Evolutionary conservation across 2,888 invertebrate species (phyloP), one percentile per base, ranked within the genome.

Genomic region (Drosophila vallismaia): DNA sequence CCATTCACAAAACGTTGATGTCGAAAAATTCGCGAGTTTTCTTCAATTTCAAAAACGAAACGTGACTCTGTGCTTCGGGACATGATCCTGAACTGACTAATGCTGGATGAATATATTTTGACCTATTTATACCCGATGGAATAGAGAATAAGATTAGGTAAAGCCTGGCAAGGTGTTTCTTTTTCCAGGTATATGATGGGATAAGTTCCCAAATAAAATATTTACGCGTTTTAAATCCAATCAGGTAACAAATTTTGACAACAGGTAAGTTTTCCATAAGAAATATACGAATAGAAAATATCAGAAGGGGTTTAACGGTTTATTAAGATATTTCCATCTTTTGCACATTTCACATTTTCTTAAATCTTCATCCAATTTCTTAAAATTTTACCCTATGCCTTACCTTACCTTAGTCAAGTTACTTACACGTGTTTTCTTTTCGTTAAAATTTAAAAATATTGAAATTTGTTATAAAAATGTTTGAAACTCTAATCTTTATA

Each of bases 1-100:
- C 64, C 64, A 12, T 70, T 70, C 3, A 55, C 29, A 1, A 53
- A 50, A 6, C 51, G 59, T 12, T 67, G 60, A 44, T 77, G 77
- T 3, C 64, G 72, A 54, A 77, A 81, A 1, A 19, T 58, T 1
- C 77, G 53, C 6, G 4, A n/a, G 5, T 46, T 33, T 8, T 48
- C 78, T 5, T 8, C 10, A 1, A 48, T 53, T 2, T 77, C 77
- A 28, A 77, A 77, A n/a, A 63, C 48, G 5, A 42, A 81, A 0
- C 66, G 72, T 6, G 77, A 81, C 10, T 55, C 38, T 28, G 26
- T 50, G 6, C 56, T 58, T 7, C 54, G 36, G 9, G 76, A 50
- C 76, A 77, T 79, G n/a, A 3, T 45, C 10, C 45, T 24, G 24
- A 3, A 36, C 12, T 36, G 14, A 71, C 51, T 75, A 53, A 31